Conservation (phyloP, 1,140 invertebrate species). For the Cydia pomonella region DNA sequence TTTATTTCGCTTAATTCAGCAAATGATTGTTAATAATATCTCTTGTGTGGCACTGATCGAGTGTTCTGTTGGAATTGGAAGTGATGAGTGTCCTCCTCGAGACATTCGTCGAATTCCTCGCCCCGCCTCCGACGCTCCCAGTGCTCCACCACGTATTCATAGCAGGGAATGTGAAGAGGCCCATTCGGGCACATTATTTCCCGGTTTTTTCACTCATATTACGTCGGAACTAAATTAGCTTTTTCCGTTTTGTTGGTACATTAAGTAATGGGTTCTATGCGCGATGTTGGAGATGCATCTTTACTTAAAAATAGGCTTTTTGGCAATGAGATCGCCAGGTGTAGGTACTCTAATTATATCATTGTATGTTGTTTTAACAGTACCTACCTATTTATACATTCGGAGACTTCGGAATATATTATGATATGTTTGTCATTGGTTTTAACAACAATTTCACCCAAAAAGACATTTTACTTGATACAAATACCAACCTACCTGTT, state of each 20-base stretch:
- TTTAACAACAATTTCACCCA: no score
- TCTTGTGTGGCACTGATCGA: conserved; percentile 35
- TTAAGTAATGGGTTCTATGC: not conserved
- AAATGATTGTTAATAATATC: not conserved
- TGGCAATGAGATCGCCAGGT: not conserved
- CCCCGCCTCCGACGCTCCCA: conserved; percentile 38
- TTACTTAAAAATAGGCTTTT: not conserved
- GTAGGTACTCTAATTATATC: not conserved
- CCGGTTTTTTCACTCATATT: conserved; percentile 9
- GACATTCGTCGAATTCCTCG: conserved; percentile 39
- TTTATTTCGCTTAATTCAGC: not conserved
- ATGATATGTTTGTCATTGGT: no score
- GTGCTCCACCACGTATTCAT: conserved; percentile 34
- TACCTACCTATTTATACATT: no score
- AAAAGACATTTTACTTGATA: no score
- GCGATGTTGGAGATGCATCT: not conserved
- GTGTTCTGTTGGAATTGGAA: not conserved
- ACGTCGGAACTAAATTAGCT: not conserved
- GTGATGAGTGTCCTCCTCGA: not conserved
- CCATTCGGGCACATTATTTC: conserved; percentile 9
- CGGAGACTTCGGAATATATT: no score
- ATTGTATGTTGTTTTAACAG: not conserved
- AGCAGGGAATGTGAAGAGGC: conserved; percentile 41
- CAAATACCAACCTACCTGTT: no score
- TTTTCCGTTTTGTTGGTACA: not conserved